These are phyloP conservation scores for Hirtodrosophila cameraria DNA, from an alignment of 2,888 invertebrate genomes.

Conservation along the genomic window DNA sequence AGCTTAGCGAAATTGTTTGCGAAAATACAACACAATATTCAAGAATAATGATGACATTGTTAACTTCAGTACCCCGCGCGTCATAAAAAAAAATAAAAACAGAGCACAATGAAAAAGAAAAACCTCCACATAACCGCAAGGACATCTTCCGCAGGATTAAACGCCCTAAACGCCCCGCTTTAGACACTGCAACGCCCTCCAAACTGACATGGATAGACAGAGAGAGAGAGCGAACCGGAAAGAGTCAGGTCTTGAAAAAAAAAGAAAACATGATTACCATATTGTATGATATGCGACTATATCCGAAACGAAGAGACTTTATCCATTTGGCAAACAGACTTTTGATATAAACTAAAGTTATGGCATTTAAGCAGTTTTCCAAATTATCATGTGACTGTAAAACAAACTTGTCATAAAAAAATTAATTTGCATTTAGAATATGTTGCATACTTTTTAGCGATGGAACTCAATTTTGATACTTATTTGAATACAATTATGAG, in stretches of 20 bases:
- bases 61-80: slow-evolving; percentile 67
- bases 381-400: slow-evolving; percentile 73
- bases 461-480: too few relatives aligned
- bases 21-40: slow-evolving; percentile 81
- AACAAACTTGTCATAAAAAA: too few relatives aligned
- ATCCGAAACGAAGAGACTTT: slow-evolving; percentile 46
- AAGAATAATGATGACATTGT: slow-evolving; percentile 82
- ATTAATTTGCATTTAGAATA: slow-evolving; percentile 80
- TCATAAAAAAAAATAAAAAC: slow-evolving; percentile 45
- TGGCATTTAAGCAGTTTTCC: slow-evolving; percentile 74
- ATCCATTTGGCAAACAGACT: slow-evolving; percentile 57
- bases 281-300: slow-evolving; percentile 69
- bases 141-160: slow-evolving; percentile 80
- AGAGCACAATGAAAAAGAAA: too few relatives aligned
- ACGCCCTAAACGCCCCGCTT: slow-evolving; percentile 78
- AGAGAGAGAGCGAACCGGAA: slow-evolving; percentile 29
- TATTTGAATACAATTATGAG: too few relatives aligned
- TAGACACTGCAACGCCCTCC: slow-evolving; percentile 74
- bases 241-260: slow-evolving; percentile 28
- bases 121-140: slow-evolving; percentile 68
- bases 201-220: slow-evolving; percentile 23
- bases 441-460: slow-evolving; percentile 59
- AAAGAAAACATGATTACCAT: slow-evolving; percentile 70
- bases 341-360: slow-evolving; percentile 78
- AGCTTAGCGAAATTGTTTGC: slow-evolving; percentile 81